Conservation (phyloP, 2,113 vertebrate genomes). For the Grammomys surdaster region DNA sequence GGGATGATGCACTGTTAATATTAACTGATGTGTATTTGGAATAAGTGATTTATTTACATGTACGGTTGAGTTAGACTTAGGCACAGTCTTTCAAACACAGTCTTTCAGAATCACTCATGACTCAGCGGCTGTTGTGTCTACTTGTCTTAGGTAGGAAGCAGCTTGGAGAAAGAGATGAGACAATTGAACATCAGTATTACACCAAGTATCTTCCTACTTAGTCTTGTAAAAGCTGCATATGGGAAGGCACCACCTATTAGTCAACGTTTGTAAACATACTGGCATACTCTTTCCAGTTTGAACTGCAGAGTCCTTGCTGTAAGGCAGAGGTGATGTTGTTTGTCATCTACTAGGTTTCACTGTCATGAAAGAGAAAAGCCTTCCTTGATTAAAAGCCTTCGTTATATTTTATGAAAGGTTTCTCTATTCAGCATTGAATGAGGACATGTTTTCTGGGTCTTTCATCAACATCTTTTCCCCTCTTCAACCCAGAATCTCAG, state of each 20-base stretch:
- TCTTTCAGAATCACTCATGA: constrained; percentile 8
- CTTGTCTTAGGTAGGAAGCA: constrained; percentile 14
- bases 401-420: constrained; percentile 16
- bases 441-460: constrained; percentile 16
- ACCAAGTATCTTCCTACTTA: neutral
- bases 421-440: neutral
- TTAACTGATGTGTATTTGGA: neutral
- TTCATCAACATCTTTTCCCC: neutral
- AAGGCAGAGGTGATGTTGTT: neutral
- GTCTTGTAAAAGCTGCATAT: constrained; percentile 37
- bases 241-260: neutral
- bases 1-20: neutral
- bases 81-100: constrained; percentile 14
- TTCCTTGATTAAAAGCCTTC: neutral
- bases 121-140: neutral
- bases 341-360: neutral
- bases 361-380: neutral
- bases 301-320: neutral
- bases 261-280: neutral
- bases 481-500: constrained; percentile 67
- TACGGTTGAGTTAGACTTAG: constrained; percentile 26
- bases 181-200: neutral
- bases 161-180: neutral
- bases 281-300: neutral
- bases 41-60: neutral